Evolutionary conservation across 1,140 invertebrate genomes (phyloP).

Genomic region (Caenorhabditis brenneri): DNA sequence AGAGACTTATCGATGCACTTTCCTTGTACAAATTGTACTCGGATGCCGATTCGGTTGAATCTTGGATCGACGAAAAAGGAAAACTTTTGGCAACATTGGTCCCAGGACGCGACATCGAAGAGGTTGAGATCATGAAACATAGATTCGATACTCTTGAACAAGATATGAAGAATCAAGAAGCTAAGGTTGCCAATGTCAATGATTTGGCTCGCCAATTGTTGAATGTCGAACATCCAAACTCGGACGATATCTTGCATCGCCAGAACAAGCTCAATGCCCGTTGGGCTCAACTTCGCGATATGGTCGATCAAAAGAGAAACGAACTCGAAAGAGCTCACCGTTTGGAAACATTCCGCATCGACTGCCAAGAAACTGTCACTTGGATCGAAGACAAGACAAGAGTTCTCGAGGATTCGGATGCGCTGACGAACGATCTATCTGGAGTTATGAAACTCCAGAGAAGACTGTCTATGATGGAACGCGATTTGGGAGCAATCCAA

Average conservation of each 20-base stretch:
- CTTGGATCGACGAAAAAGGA: constrained; percentile 98
- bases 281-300: constrained; percentile 80
- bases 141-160: constrained; percentile 98
- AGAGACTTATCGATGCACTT: constrained; percentile 91
- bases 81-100: constrained; percentile 97
- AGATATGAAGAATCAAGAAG: constrained; percentile 86
- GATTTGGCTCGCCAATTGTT: constrained; percentile 90
- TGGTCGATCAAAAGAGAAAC: constrained; percentile 89
- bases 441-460: constrained; percentile 83
- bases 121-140: constrained; percentile 99
- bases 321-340: constrained; percentile 93
- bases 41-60: constrained; percentile 96
- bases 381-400: constrained; percentile 99
- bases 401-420: constrained; percentile 77
- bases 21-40: constrained; percentile 95
- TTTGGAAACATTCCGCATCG: constrained; percentile 98
- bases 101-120: constrained; percentile 93
- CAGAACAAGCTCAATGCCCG: constrained; percentile 80
- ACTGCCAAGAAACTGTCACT: constrained; percentile 84
- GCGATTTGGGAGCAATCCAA: constrained; percentile 95
- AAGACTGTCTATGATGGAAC: constrained; percentile 93
- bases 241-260: constrained; percentile 86
- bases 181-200: constrained; percentile 90
- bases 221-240: constrained; percentile 96
- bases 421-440: constrained; percentile 72